Evolutionary conservation across 2,113 vertebrate genomes (phyloP).

Genomic region (Pardalotus punctatus): DNA sequence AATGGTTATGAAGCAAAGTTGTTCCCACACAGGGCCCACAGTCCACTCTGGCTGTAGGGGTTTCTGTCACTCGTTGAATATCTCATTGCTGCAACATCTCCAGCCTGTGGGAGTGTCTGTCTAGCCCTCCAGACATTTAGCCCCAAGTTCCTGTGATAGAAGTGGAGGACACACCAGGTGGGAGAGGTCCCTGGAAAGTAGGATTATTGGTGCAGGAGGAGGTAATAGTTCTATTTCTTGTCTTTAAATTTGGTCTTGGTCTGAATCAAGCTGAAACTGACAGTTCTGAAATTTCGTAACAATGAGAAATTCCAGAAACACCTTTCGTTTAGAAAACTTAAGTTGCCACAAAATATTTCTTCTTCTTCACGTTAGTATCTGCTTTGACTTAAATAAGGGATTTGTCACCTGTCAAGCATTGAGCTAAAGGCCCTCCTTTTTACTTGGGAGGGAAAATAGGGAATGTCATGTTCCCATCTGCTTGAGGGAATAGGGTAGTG

Average conservation of each 20-base stretch:
- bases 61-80: not conserved
- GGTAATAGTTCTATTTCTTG: not conserved
- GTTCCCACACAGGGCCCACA: not conserved
- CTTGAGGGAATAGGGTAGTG: not conserved
- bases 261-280: not conserved
- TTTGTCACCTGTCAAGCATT: not conserved
- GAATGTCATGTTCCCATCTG: not conserved
- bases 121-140: not conserved
- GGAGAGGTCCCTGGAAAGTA: not conserved
- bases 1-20: not conserved
- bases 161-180: not conserved
- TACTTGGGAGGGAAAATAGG: not conserved
- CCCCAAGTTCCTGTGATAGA: not conserved
- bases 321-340: not conserved
- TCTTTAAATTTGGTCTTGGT: not conserved
- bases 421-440: not conserved
- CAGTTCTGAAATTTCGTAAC: not conserved
- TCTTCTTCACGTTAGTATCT: not conserved
- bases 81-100: rapidly evolving
- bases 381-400: not conserved
- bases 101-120: not conserved
- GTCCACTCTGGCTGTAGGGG: not conserved
- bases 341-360: not conserved
- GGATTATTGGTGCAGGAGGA: not conserved
- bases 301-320: not conserved